Percentiles rank a stretch among this genome's conserved stretches.
Evolutionary conservation across 2,113 vertebrate genomes (phyloP).

Genomic region (Egretta garzetta): DNA sequence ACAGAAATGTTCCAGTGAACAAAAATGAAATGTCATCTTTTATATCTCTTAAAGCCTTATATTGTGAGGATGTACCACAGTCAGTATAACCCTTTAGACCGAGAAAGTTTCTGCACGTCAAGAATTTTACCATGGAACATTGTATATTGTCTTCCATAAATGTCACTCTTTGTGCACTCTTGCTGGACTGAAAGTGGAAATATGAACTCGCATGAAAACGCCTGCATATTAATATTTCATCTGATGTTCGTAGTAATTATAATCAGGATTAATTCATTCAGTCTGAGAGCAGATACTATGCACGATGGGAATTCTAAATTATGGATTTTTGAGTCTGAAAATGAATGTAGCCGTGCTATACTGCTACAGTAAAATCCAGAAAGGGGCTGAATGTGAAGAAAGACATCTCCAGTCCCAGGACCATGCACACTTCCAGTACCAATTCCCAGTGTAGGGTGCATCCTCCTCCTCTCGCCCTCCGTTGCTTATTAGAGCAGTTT

Average conservation of each 20-base stretch:
- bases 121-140: neutral
- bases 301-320: neutral
- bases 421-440: rapidly evolving
- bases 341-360: rapidly evolving
- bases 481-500: rapidly evolving
- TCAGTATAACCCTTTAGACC: neutral
- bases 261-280: neutral
- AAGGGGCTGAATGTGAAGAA: neutral
- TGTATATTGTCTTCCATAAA: neutral
- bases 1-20: neutral
- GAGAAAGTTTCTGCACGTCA: neutral
- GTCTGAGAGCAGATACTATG: neutral
- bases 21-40: conserved; percentile 31
- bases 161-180: neutral
- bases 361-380: neutral
- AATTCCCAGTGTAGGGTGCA: neutral
- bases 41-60: neutral
- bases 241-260: neutral
- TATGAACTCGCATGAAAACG: neutral
- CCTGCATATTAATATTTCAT: neutral
- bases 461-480: neutral
- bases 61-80: neutral
- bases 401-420: neutral
- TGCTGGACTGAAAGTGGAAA: neutral
- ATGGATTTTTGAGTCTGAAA: neutral